Percentiles rank a stretch among this genome's conserved stretches.
Evolutionary conservation across 2,113 vertebrate species (phyloP).

Genomic region (Podilymbus podiceps): DNA sequence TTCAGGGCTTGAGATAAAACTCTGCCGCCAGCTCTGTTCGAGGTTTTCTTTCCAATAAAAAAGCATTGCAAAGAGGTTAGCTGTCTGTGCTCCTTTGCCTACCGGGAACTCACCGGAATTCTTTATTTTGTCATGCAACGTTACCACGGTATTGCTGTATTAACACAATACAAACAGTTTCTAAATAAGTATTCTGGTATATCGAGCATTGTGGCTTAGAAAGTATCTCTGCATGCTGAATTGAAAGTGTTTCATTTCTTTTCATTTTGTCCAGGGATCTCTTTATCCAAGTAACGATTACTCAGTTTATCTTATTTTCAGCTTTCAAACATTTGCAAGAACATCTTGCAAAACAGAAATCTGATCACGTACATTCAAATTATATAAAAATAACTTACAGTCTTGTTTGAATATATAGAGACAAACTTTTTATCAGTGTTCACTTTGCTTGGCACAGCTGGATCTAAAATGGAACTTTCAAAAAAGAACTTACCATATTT

Average conservation of each 20-base stretch:
- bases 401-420: too few species aligned
- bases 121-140: not conserved
- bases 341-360: not conserved
- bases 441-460: not conserved
- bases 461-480: not conserved
- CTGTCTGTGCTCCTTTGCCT: constrained; percentile 1
- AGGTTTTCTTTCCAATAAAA: not conserved
- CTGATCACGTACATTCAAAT: not conserved
- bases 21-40: not conserved
- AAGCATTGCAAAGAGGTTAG: not conserved
- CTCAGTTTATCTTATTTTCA: not conserved
- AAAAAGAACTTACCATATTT: not conserved
- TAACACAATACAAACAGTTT: not conserved
- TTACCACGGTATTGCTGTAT: not conserved
- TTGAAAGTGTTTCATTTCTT: not conserved
- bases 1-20: not conserved
- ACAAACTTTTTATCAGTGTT: not conserved
- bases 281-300: not conserved
- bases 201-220: not conserved
- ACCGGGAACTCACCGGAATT: not conserved
- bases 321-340: not conserved
- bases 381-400: not conserved
- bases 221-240: not conserved
- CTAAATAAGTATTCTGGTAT: not conserved
- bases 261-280: not conserved